Evolutionary conservation across 1,140 invertebrate species (phyloP), one percentile per base, ranked within the genome.

Genomic region (Diploscapter pachys): DNA sequence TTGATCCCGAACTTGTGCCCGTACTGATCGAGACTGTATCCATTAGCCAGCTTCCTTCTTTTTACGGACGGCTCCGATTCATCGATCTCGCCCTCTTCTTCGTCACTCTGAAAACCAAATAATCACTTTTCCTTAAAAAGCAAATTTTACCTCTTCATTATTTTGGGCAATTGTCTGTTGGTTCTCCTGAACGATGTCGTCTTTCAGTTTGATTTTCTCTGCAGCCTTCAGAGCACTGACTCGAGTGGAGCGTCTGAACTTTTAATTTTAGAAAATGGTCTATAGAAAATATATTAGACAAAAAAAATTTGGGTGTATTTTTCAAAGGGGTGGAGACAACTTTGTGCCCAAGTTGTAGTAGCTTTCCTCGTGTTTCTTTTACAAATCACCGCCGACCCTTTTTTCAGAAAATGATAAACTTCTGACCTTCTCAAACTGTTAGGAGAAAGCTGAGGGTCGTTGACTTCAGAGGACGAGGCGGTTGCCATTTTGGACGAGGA

Each of bases 171-270:
- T 70, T 59, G 13, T 4, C 56, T 59, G 13, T 31, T 70, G 59
- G 68, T 50, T 56, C 56, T 70, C 68, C 68, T 50, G 59, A 59
- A 63, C 61, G 6, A 74, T 74, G 11, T 74, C 73, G 54, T 74
- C 73, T 54, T 74, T 74, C 56, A 74, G 51, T 62, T 74, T 74
- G 0, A 74, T 74, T 48, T 74, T 74, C 31, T 74, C 73, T n/a
- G 68, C 65, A 11, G 73, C 73, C 48, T 74, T 74, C 49, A 74
- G 64, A 9, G 73, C 73, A 4, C 13, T 50, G 6, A 64, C 73
- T 53, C 73, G 31, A n/a, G 73, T 74, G n/a, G 57, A 63, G 57
- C 73, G 55, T 11, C 73, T 31, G 31, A 31, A 31, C 1, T 31
- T 31, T 31, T 31, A 31, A 31, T 31, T 31, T 31, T 11, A 59